These are phyloP conservation scores for Dromiciops gliroides DNA, from an alignment of 2,113 vertebrate species.

Conservation along the genomic window DNA sequence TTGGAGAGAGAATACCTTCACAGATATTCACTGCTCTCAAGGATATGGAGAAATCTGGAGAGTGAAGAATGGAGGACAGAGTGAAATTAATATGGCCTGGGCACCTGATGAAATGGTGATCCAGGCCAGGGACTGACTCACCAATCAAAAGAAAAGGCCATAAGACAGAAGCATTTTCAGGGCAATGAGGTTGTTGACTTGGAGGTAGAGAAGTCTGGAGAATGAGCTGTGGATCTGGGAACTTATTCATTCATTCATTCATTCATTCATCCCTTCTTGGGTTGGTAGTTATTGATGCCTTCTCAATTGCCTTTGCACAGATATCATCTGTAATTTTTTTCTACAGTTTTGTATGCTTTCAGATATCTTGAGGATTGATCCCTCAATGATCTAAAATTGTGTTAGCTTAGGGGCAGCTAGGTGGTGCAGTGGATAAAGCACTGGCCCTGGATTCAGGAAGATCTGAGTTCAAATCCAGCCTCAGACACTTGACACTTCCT, in stretches of 20 bases:
- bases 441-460: too few species aligned
- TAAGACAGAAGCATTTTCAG: background rate
- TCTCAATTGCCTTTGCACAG: background rate
- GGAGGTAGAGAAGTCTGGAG: background rate
- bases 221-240: background rate
- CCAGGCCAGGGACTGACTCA: background rate
- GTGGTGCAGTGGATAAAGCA: too few species aligned
- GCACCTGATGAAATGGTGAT: background rate
- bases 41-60: background rate
- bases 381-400: background rate
- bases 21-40: background rate
- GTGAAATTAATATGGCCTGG: background rate
- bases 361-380: background rate
- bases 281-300: background rate
- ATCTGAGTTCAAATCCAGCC: too few species aligned
- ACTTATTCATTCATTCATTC: background rate
- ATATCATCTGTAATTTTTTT: background rate
- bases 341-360: background rate
- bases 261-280: background rate
- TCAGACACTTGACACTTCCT: too few species aligned
- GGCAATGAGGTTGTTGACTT: background rate
- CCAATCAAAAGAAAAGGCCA: background rate
- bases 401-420: too few species aligned
- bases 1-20: background rate
- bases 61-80: background rate